phyloP scores from a whole-genome alignment of 2,888 invertebrate species.

The Caenorhabditis sp. region DNA sequence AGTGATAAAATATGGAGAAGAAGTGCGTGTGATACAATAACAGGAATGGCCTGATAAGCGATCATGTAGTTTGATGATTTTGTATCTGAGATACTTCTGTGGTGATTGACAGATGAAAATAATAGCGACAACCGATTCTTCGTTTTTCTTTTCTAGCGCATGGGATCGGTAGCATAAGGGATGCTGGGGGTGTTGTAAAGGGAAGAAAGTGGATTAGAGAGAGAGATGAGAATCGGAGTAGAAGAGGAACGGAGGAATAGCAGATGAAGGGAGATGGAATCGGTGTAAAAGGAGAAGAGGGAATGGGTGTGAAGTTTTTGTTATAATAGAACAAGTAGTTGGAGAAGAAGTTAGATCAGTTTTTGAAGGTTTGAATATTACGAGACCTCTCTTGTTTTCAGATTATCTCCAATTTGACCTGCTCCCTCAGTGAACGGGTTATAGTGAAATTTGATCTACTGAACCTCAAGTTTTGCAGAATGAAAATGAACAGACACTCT shows the following conservation, averaged over 20 bases:
- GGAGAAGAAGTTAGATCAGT: background rate
- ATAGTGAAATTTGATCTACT: too few relatives aligned
- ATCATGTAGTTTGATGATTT: conserved; percentile 55
- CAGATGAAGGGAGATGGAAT: background rate
- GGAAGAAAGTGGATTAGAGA: conserved; percentile 15
- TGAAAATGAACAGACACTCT: too few relatives aligned
- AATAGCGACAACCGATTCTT: background rate
- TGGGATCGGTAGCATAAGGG: background rate
- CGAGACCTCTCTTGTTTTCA: too few relatives aligned
- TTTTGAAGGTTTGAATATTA: background rate
- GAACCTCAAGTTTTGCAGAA: too few relatives aligned
- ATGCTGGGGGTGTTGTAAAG: background rate
- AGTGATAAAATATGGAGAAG: background rate
- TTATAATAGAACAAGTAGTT: background rate
- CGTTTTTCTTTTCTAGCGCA: background rate
- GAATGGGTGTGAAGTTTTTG: background rate
- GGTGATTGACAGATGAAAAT: background rate
- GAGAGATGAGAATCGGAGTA: conserved; percentile 13
- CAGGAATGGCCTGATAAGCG: conserved; percentile 31
- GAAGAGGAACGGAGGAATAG: background rate
- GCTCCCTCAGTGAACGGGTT: too few relatives aligned
- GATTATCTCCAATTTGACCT: background rate
- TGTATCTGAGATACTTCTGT: conserved; percentile 17
- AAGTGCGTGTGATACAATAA: conserved; percentile 24
- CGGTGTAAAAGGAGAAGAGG: background rate